phyloP scores from a whole-genome alignment of 1,140 invertebrate species.

The Euwallacea similis region DNA sequence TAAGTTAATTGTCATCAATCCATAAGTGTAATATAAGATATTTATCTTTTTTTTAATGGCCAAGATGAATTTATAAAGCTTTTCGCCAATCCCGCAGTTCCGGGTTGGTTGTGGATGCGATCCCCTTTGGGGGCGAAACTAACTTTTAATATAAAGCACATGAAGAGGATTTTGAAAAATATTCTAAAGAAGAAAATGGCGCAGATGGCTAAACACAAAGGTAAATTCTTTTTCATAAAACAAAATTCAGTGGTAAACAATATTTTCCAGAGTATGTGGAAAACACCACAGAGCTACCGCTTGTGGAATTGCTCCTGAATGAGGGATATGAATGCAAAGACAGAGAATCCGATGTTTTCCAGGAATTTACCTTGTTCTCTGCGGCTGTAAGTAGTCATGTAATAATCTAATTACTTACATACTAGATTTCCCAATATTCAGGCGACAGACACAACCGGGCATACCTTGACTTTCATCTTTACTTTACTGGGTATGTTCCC shows the following conservation, averaged over 20 bases:
- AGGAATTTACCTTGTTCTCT: conserved; percentile 3
- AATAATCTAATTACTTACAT: background rate
- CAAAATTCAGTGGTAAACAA: background rate
- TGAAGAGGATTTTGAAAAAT: background rate
- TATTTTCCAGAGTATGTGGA: conserved; percentile 5
- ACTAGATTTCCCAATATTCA: conserved; percentile 5
- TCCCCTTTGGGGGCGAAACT: background rate
- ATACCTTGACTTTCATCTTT: conserved; percentile 11
- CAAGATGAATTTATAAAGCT: conserved; percentile 20
- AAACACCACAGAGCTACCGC: background rate
- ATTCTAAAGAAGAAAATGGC: background rate
- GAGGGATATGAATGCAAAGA: background rate
- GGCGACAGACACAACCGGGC: conserved; percentile 22
- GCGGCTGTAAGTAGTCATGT: background rate
- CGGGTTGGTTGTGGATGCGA: background rate
- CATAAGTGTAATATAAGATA: background rate
- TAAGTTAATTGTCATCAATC: background rate
- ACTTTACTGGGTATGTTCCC: conserved; percentile 10
- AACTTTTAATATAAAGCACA: background rate
- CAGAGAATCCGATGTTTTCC: background rate
- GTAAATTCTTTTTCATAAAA: background rate
- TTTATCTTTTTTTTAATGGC: background rate
- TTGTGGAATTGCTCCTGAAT: conserved; percentile 1
- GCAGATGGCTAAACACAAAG: background rate
- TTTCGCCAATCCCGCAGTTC: background rate